Conservation (phyloP, 2,113 vertebrate genomes). For the Ptilonorhynchus violaceus region DNA sequence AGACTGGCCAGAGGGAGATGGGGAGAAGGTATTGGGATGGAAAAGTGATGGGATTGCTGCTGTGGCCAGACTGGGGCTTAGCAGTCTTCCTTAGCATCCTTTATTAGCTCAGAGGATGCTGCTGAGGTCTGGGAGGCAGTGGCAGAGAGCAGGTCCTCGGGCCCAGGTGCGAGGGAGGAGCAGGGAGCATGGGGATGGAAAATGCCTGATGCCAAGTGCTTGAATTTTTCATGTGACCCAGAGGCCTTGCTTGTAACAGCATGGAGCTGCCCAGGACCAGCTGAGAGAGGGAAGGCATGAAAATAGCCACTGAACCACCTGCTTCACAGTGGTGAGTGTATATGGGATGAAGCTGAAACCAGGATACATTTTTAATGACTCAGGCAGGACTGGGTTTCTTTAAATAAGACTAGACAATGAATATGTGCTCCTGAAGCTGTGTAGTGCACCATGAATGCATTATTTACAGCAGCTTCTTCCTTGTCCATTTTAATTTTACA, state of each 20-base stretch:
- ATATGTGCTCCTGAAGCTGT: constrained; percentile 14
- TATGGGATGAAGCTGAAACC: constrained; percentile 57
- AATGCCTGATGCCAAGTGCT: background rate
- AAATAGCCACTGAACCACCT: constrained; percentile 34
- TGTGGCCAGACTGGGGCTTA: background rate
- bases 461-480: constrained; percentile 69
- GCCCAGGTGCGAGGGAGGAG: constrained; percentile 34
- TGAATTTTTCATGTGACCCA: constrained; percentile 46
- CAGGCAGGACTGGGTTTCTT: constrained; percentile 60
- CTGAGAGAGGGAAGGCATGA: constrained; percentile 27
- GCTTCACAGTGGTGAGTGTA: constrained; percentile 36
- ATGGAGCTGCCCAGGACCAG: background rate
- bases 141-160: background rate
- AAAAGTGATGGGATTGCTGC: background rate
- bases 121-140: background rate
- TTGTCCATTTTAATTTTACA: constrained; percentile 70
- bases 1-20: background rate
- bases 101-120: background rate
- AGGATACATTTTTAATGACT: constrained; percentile 67
- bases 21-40: background rate
- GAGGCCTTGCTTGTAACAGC: background rate
- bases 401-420: constrained; percentile 65
- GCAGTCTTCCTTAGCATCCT: background rate
- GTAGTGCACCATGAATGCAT: constrained; percentile 52
- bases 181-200: background rate